Evolutionary conservation across 2,797 vertebrate species (phyloP).

Genomic region (Heliangelus exortis): DNA sequence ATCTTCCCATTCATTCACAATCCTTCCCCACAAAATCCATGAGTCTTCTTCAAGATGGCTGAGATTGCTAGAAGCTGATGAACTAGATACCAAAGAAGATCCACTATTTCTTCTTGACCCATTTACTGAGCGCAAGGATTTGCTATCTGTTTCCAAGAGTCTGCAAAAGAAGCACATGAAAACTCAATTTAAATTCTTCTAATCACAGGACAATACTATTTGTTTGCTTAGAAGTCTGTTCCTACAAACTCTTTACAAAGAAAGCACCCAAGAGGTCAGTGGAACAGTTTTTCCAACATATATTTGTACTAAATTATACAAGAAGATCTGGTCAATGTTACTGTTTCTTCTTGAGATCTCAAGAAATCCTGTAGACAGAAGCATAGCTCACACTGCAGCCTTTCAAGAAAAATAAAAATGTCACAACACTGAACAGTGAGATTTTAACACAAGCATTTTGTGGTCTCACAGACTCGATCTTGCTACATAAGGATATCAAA

Average conservation of each 20-base stretch:
- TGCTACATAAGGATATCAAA: neutral
- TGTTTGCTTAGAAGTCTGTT: neutral
- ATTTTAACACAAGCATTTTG: neutral
- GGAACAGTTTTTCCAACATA: neutral
- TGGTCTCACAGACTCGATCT: neutral
- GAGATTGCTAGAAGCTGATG: slow-evolving; percentile 97
- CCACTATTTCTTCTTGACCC: slow-evolving; percentile 97
- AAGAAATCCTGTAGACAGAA: neutral
- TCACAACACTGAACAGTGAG: neutral
- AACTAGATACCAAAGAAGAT: slow-evolving; percentile 97
- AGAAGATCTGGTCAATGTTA: neutral
- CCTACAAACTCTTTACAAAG: neutral
- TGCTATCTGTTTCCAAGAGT: slow-evolving; percentile 95
- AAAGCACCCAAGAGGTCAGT: neutral
- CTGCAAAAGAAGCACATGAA: slow-evolving; percentile 76
- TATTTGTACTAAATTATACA: neutral
- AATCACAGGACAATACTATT: neutral
- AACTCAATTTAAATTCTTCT: neutral
- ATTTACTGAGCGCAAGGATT: slow-evolving; percentile 95
- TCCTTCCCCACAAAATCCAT: slow-evolving; percentile 97
- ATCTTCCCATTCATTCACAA: slow-evolving; percentile 99
- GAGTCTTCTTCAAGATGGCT: slow-evolving; percentile 98
- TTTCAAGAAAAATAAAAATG: neutral
- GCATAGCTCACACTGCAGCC: neutral
- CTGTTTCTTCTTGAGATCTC: neutral